A percentile compares a stretch with the other conserved stretches of the same genome.
Evolutionary conservation across 2,888 invertebrate genomes (phyloP).

Genomic region (Heliconius hortense): DNA sequence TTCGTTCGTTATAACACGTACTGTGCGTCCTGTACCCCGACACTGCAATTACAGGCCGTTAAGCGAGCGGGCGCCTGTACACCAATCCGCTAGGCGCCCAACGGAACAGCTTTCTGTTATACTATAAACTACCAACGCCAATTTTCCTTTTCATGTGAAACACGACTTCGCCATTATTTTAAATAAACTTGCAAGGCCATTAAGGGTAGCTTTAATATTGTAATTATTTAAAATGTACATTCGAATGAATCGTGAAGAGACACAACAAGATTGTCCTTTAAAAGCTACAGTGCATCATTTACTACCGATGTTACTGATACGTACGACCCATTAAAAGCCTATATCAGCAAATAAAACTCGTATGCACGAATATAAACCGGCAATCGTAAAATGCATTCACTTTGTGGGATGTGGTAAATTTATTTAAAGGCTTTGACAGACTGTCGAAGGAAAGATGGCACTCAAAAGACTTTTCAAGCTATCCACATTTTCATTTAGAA

Average conservation of each 20-base stretch:
- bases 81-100: constrained; percentile 32
- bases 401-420: constrained; percentile 65
- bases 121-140: constrained; percentile 28
- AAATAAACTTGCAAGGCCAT: constrained; percentile 40
- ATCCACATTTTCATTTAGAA: constrained; percentile 11
- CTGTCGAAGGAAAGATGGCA: constrained; percentile 25
- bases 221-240: constrained; percentile 41
- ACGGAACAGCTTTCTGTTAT: constrained; percentile 31
- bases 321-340: constrained; percentile 70
- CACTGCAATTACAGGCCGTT: constrained; percentile 61
- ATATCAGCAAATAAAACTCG: constrained; percentile 73
- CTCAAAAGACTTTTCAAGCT: constrained; percentile 18
- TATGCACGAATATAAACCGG: constrained; percentile 64
- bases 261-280: constrained; percentile 45
- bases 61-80: constrained; percentile 39
- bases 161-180: constrained; percentile 35
- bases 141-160: constrained; percentile 28
- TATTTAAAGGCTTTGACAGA: constrained; percentile 58
- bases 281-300: constrained; percentile 50
- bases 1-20: constrained; percentile 54
- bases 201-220: constrained; percentile 41
- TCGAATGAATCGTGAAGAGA: constrained; percentile 44
- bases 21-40: constrained; percentile 49
- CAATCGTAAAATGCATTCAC: constrained; percentile 73
- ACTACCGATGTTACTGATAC: constrained; percentile 62